These are phyloP conservation scores for Raja brachyura DNA, from an alignment of 2,113 vertebrate species.

Conservation along the genomic window DNA sequence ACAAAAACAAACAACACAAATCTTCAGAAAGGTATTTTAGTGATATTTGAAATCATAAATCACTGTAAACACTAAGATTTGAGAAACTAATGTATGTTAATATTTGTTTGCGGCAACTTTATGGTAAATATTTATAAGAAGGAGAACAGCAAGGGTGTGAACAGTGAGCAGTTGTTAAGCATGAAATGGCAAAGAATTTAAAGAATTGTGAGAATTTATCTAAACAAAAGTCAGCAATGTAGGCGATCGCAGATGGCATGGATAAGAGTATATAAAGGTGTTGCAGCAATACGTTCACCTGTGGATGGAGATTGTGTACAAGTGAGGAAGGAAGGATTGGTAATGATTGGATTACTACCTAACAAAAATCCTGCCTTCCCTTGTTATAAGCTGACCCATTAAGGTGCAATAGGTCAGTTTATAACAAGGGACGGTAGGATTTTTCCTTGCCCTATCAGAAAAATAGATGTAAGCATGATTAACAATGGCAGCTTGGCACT, in stretches of 20 bases:
- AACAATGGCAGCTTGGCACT: not conserved
- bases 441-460: not conserved
- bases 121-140: not conserved
- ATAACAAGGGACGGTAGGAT: too few species aligned
- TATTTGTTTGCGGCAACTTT: not conserved
- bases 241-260: not conserved
- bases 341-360: not conserved
- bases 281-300: not conserved
- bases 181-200: not conserved
- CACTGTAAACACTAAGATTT: not conserved
- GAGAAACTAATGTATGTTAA: not conserved
- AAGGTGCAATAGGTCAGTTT: not conserved
- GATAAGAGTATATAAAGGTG: not conserved
- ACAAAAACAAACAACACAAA: not conserved
- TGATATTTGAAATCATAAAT: not conserved
- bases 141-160: not conserved
- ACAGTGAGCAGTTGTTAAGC: not conserved
- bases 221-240: not conserved
- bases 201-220: not conserved
- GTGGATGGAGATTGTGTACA: not conserved
- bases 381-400: not conserved
- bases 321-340: not conserved
- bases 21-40: not conserved
- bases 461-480: not conserved
- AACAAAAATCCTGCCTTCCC: not conserved